A percentile compares a stretch with the other conserved stretches of the same genome.
phyloP scores from a whole-genome alignment of 2,113 vertebrate genomes.

The Verasper variegatus region DNA sequence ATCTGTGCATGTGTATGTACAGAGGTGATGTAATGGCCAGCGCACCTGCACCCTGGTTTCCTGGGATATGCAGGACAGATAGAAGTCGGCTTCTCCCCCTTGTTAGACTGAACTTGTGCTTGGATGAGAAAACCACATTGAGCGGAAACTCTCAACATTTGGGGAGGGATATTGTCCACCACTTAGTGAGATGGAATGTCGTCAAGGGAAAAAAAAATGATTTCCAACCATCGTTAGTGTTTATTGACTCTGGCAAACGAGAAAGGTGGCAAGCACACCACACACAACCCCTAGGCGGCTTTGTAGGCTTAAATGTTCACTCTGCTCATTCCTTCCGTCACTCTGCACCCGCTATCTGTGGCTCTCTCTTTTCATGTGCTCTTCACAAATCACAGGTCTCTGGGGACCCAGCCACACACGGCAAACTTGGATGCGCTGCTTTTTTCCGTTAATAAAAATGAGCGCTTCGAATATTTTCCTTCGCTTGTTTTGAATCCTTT shows the following conservation, averaged over 20 bases:
- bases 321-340: slow-evolving; percentile 25
- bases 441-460: slow-evolving; percentile 76
- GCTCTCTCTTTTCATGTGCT: slow-evolving; percentile 31
- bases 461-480: slow-evolving; percentile 66
- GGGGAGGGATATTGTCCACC: slow-evolving; percentile 40
- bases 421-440: slow-evolving; percentile 65
- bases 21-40: slow-evolving; percentile 52
- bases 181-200: slow-evolving; percentile 58
- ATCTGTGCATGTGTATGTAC: background rate
- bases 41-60: slow-evolving; percentile 61
- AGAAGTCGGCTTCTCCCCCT: slow-evolving; percentile 31
- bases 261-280: slow-evolving; percentile 38
- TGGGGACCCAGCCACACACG: slow-evolving; percentile 31
- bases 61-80: slow-evolving; percentile 48
- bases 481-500: slow-evolving; percentile 51
- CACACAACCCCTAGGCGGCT: slow-evolving; percentile 42
- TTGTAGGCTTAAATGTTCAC: slow-evolving; percentile 29
- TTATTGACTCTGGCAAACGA: slow-evolving; percentile 65
- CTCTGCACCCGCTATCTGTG: slow-evolving; percentile 34
- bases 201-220: slow-evolving; percentile 42
- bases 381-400: slow-evolving; percentile 41
- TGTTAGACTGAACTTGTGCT: slow-evolving; percentile 38
- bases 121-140: slow-evolving; percentile 66
- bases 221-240: slow-evolving; percentile 51
- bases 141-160: slow-evolving; percentile 51